Evolutionary conservation across 2,797 vertebrate genomes (phyloP), one percentile per base, ranked within the genome.

Genomic region (Psittacula echo): DNA sequence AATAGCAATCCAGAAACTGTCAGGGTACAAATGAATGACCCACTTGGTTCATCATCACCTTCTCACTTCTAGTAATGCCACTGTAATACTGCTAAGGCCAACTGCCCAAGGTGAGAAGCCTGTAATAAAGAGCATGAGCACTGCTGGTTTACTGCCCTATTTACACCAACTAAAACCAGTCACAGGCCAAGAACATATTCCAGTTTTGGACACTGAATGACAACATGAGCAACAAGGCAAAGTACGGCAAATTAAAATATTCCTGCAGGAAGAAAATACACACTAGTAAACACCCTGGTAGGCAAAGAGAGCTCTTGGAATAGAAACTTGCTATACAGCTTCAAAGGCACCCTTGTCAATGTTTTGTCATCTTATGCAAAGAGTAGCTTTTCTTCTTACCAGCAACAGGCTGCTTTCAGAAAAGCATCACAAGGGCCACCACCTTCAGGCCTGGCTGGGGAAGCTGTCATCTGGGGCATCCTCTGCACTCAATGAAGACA

Each of bases 151-250:
- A 58, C 39, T 53, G 84, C 50, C 45, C 53, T 70, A 70, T 34
- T 78, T 85, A 66, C n/a, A 77, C 10, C 45, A 47, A 60, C 50
- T 92, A 72, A 85, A 91, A 94, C 82, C 17, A 86, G 80, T 74
- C 56, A 39, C 45, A 58, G 42, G 60, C 27, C 47, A 54, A 85
- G 94, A 89, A 13, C 34, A 77, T 10, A 32, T 20, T 68, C 62
- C 48, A 22, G 34, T 34, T 92, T 91, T 81, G 85, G 76, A 62
- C 34, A 45, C 61, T 53, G 45, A 65, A 64, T 23, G 61, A 72
- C 78, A 87, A 44, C 41, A 79, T 27, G 10, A 62, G 37, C 66
- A 61, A 47, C 2, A 8, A 62, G 44, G 77, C 44, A 16, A 88
- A 82, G 47, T 44, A 85, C 13, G 39, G 16, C 73, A 80, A 87